These are phyloP conservation scores for Hydrochoerus hydrochaeris DNA, from an alignment of 2,113 vertebrate genomes.

Conservation along the genomic window DNA sequence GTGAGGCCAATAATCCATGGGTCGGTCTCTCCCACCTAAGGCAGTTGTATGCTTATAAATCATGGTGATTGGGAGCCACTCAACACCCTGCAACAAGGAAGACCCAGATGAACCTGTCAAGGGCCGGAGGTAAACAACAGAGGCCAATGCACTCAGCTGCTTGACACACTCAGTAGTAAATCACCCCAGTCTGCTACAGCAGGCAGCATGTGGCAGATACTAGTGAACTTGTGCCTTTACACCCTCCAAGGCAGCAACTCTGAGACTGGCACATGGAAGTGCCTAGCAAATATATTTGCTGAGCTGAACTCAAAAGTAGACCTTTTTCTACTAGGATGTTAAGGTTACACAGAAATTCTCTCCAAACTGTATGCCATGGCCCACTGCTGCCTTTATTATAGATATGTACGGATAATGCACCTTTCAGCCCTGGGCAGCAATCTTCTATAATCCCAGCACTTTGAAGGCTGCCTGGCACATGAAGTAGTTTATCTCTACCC, in stretches of 20 bases:
- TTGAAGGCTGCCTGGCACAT: not conserved
- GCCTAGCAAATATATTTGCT: not conserved
- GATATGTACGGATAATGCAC: not conserved
- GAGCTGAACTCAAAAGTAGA: not conserved
- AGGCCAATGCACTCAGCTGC: not conserved
- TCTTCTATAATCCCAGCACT: not conserved
- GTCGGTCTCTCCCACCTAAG: not conserved
- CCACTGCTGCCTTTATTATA: accelerated
- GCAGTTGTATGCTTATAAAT: not conserved
- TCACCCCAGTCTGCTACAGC: not conserved
- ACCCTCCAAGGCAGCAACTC: not conserved
- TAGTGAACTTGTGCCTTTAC: not conserved
- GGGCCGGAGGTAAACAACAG: not conserved
- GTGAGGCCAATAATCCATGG: not conserved
- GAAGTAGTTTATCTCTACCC: not conserved
- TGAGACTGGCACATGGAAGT: not conserved
- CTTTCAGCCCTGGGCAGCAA: not conserved
- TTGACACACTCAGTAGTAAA: not conserved
- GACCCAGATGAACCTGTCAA: not conserved
- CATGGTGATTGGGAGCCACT: not conserved
- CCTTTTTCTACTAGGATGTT: not conserved
- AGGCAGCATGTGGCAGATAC: no score
- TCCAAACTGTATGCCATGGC: not conserved
- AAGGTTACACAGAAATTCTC: not conserved
- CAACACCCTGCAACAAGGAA: not conserved